Base-by-base conservation (phyloP, 1,140 invertebrate genomes). In the Neotoxoptera formosana region DNA sequence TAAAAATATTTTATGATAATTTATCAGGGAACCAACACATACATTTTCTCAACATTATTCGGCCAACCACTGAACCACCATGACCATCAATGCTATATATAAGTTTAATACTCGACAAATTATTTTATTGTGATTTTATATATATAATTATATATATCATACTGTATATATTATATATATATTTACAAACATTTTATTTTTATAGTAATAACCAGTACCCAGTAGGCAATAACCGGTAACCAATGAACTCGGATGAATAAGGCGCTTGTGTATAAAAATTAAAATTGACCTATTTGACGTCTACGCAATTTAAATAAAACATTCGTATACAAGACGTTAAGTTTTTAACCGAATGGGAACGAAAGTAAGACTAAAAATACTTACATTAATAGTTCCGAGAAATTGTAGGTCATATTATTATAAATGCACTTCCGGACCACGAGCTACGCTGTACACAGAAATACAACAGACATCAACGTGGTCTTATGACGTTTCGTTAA, bases 391-490 rank as follows among this genome's bases (percentile, higher is more conserved):
- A 45, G 17, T 60, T 90, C 25, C 36, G 14, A 30, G 51, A 45
- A 45, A 90, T 90, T 90, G 53, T 90, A 90, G 89, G 89, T 90
- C 89, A 90, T 30, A 53, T 53, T 53, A 45, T 34, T 56, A 14
- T 41, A 88, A 30, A 36, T 34, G 87, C 23, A 89, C 87, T 89
- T 89, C 53, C 89, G 53, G 56, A 67, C 53, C 51, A 56, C 14
- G 30, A 87, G 81, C 17, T 48, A 48, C n/a, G 48, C 21, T 0
- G 6, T 53, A n/a, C 14, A 76, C 6, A 76, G 60, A 76, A n/a
- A n/a, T 53, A 53, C 51, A 53, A 87, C 25, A 23, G 84, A 47
- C 30, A 23, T 47, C 47, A 20, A 51, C 48, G 34, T 20, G 48
- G 48, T 87, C 45, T 47, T 87, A 3, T 48, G 30, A 20, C 25